A percentile compares a stretch with the other conserved stretches of the same genome.
These are phyloP conservation scores for Drosophila diplacantha DNA, from an alignment of 2,888 invertebrate species.

Conservation along the genomic window DNA sequence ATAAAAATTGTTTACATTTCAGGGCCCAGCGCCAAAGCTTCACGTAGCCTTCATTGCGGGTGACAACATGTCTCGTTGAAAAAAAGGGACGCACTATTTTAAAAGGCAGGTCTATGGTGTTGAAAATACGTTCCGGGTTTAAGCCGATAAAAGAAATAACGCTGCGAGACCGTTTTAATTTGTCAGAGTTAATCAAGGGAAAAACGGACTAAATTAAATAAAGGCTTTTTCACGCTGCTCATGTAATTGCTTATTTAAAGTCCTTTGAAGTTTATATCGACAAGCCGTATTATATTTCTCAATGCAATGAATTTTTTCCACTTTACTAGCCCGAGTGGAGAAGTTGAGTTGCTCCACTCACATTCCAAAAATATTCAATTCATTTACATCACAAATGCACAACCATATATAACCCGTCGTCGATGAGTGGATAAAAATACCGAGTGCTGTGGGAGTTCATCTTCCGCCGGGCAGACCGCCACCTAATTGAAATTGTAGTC, in stretches of 20 bases:
- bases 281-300: constrained; percentile 1
- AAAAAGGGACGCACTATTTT: constrained; percentile 23
- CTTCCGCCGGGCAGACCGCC: constrained; percentile 27
- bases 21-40: constrained; percentile 16
- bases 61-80: constrained; percentile 18
- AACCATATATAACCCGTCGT: constrained; percentile 20
- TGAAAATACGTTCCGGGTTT: constrained; percentile 19
- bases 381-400: constrained; percentile 26
- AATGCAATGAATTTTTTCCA: neutral
- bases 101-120: constrained; percentile 12
- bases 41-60: constrained; percentile 12
- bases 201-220: constrained; percentile 12
- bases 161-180: constrained; percentile 13
- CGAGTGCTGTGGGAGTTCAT: constrained; percentile 27
- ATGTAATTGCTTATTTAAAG: neutral
- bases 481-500: constrained; percentile 61
- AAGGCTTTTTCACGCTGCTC: neutral
- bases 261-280: neutral
- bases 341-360: neutral
- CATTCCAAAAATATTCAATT: constrained; percentile 19
- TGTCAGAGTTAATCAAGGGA: constrained; percentile 23
- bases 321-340: neutral
- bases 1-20: constrained; percentile 35
- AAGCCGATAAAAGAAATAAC: constrained; percentile 3
- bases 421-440: constrained; percentile 28